Percentiles rank a stretch among this genome's conserved stretches.
Conservation (phyloP, 2,113 vertebrate genomes). For the Passerina amoena region DNA sequence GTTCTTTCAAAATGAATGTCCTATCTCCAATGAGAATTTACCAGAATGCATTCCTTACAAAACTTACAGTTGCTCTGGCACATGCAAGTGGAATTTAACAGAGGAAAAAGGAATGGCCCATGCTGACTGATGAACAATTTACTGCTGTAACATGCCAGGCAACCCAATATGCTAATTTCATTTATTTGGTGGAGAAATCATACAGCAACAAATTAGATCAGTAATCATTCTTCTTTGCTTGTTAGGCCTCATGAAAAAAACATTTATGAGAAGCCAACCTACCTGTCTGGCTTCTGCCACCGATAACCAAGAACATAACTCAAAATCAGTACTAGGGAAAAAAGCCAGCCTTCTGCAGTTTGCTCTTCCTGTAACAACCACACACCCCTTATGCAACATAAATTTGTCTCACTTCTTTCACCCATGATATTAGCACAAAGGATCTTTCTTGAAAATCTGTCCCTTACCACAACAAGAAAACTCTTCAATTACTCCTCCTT, state of each 20-base stretch:
- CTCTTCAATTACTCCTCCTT: neutral
- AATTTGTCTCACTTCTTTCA: neutral
- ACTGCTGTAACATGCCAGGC: neutral
- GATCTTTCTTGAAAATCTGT: neutral
- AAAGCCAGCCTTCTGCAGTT: neutral
- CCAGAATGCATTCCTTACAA: neutral
- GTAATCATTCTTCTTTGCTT: neutral
- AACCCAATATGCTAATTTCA: neutral
- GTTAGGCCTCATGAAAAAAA: neutral
- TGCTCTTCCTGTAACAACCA: neutral
- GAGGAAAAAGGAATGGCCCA: neutral
- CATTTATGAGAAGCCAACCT: neutral
- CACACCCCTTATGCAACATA: neutral
- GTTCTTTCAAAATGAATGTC: neutral
- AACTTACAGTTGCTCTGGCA: neutral
- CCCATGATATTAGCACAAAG: neutral
- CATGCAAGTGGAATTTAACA: neutral
- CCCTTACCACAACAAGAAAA: neutral
- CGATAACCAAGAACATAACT: neutral
- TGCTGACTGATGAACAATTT: neutral
- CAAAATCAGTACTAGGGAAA: neutral
- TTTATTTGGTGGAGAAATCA: conserved; percentile 18
- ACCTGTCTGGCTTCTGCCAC: neutral
- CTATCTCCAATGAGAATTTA: neutral
- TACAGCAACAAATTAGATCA: conserved; percentile 17